Base-by-base conservation (phyloP, 2,797 vertebrate genomes). In the Oryzias dopingdopingensis region DNA sequence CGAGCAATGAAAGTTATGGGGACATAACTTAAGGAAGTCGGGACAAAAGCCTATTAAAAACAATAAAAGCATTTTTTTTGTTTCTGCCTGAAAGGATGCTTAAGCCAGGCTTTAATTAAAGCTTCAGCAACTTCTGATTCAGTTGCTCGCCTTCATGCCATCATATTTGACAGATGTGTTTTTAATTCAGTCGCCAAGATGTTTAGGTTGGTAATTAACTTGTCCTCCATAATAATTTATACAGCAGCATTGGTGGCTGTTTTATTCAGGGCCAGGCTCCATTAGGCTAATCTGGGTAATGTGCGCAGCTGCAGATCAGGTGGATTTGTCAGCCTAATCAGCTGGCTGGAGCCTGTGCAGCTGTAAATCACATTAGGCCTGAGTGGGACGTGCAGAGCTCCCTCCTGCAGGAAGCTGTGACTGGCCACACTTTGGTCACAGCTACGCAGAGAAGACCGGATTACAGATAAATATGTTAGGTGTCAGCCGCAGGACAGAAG, bases 401-500 rank as follows among this genome's bases (percentile, higher is more conserved):
- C 74, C 79, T 76, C 80, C 80, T 81, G 61, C 46, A 59, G 65
- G 76, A 75, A 72, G 77, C 81, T 74, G 76, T 77, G 79, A 71
- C 81, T 74, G 81, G 84, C 82, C 83, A 70, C 72, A 43, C 77
- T 83, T 86, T 84, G 87, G 90, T 88, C 88, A 90, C 86, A 70
- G 87, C 70, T 68, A 82, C 24, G 76, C 82, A 69, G 68, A 3
- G 58, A 53, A 76, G 82, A 88, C 81, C 85, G 67, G 85, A 89
- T 91, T 89, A 86, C 76, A 80, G 82, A 89, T 88, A 87, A 90
- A 86, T 83, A 85, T 82, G 83, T 85, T 81, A 84, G 85, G 81
- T 84, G 83, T 85, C 83, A 68, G 87, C 84, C 84, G 72, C 67
- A 44, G 78, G 79, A 77, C 70, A 77, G 67, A 77, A 72, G 84